These are phyloP conservation scores for Esox masquinongy DNA, from an alignment of 2,797 vertebrate genomes.

Conservation along the genomic window DNA sequence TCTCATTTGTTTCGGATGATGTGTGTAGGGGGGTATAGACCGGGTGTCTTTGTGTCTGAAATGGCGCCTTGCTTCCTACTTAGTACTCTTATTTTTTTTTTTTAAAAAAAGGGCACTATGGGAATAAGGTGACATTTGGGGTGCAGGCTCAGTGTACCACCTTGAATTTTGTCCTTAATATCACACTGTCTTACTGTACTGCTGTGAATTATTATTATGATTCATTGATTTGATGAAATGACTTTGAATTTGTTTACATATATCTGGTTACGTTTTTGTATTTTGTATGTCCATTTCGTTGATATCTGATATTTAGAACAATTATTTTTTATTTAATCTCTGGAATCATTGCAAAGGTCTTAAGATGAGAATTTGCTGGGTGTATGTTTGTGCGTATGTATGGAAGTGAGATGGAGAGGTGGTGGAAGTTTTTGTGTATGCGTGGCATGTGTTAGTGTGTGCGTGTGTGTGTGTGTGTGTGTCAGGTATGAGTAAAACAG, in stretches of 20 bases:
- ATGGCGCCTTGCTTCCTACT: not conserved
- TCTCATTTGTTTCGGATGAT: constrained; percentile 75
- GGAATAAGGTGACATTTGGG: constrained; percentile 2
- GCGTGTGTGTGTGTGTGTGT: constrained; percentile 3
- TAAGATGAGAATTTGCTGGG: constrained; percentile 1
- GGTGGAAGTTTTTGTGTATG: constrained; percentile 55
- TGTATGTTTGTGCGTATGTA: constrained; percentile 46
- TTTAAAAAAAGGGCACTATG: not conserved
- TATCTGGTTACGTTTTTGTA: constrained; percentile 64
- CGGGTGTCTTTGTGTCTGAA: constrained; percentile 17
- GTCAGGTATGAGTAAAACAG: constrained; percentile 35
- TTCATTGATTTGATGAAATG: constrained; percentile 65
- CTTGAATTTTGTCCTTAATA: constrained; percentile 65
- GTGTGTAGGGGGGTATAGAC: constrained; percentile 56
- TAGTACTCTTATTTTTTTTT: not conserved
- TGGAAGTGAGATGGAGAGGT: constrained; percentile 31
- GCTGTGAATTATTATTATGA: constrained; percentile 47
- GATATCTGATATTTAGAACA: constrained; percentile 64
- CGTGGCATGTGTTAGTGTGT: constrained; percentile 34
- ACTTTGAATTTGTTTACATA: constrained; percentile 67
- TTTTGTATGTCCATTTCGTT: constrained; percentile 73
- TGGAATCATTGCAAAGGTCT: constrained; percentile 65
- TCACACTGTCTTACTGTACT: constrained; percentile 75
- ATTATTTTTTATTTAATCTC: constrained; percentile 73
- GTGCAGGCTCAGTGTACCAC: constrained; percentile 57